Evolutionary conservation across 2,888 invertebrate genomes (phyloP).

Genomic region (Eristalinus aeneus): DNA sequence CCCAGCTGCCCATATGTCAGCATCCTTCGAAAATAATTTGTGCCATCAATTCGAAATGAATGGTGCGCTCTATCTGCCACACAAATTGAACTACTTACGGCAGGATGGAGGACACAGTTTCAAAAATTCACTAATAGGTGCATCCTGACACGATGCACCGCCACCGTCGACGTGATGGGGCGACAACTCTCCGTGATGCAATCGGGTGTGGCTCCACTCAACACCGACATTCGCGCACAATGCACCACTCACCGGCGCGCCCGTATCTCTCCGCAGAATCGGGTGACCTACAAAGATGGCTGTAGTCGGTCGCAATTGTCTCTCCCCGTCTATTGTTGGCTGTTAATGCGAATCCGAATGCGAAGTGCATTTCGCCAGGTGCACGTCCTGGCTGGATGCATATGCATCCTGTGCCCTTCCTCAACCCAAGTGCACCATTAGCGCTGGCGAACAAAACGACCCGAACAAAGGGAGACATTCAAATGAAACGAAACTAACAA

Average conservation of each 20-base stretch:
- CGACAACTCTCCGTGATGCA: conserved; percentile 33
- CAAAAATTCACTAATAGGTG: conserved; percentile 39
- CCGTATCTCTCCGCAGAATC: conserved; percentile 48
- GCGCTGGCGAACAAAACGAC: conserved; percentile 25
- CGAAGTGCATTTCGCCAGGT: conserved; percentile 55
- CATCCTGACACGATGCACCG: conserved; percentile 7
- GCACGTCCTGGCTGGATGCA: conserved; percentile 51
- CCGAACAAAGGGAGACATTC: conserved; percentile 46
- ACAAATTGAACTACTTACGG: conserved; percentile 55
- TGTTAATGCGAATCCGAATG: conserved; percentile 43
- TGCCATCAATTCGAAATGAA: conserved; percentile 29
- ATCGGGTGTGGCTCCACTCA: conserved; percentile 9
- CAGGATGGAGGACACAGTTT: background rate
- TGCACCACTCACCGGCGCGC: conserved; percentile 1
- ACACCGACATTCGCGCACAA: background rate
- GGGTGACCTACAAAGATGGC: conserved; percentile 63
- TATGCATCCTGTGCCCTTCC: conserved; percentile 58
- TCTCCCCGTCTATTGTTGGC: conserved; percentile 50
- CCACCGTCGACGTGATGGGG: background rate
- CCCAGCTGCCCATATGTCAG: background rate
- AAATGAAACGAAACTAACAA: conserved; percentile 24
- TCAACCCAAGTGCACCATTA: conserved; percentile 36
- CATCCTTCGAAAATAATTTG: conserved; percentile 12
- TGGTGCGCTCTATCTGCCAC: conserved; percentile 1
- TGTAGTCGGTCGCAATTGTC: conserved; percentile 58